A percentile compares a stretch with the other conserved stretches of the same genome.
Conservation (phyloP, 2,888 invertebrate genomes). For the Callinectes sapidus region DNA sequence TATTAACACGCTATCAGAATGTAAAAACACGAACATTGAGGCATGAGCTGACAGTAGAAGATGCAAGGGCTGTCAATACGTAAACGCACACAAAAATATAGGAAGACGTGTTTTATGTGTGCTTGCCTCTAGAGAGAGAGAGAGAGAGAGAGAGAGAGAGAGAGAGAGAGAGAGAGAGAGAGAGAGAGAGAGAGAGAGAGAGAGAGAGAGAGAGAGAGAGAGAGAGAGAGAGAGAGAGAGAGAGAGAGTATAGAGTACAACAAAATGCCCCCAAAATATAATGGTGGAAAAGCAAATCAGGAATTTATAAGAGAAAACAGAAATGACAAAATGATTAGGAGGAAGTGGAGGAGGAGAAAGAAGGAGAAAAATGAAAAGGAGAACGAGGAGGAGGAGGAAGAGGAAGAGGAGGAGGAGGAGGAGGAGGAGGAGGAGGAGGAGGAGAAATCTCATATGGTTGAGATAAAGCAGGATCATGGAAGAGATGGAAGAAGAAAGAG, state of each 20-base stretch:
- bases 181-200: neutral
- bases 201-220: neutral
- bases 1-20: too few species aligned
- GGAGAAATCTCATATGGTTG: neutral
- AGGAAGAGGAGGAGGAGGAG: constrained; percentile 1
- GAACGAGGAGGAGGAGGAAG: neutral
- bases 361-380: neutral
- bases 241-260: too few species aligned
- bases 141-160: neutral
- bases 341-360: too few species aligned
- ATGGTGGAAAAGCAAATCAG: too few species aligned
- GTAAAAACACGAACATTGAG: too few species aligned
- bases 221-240: neutral
- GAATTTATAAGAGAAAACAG: too few species aligned
- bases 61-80: too few species aligned
- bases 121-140: neutral
- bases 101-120: too few species aligned
- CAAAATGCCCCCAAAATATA: too few species aligned
- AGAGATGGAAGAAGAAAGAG: neutral
- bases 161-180: neutral
- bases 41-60: too few species aligned
- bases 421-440: neutral
- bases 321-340: too few species aligned
- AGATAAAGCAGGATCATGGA: neutral
- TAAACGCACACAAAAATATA: too few species aligned